Base-by-base conservation (phyloP, 2,888 invertebrate genomes). In the Anagyrus pseudococci region DNA sequence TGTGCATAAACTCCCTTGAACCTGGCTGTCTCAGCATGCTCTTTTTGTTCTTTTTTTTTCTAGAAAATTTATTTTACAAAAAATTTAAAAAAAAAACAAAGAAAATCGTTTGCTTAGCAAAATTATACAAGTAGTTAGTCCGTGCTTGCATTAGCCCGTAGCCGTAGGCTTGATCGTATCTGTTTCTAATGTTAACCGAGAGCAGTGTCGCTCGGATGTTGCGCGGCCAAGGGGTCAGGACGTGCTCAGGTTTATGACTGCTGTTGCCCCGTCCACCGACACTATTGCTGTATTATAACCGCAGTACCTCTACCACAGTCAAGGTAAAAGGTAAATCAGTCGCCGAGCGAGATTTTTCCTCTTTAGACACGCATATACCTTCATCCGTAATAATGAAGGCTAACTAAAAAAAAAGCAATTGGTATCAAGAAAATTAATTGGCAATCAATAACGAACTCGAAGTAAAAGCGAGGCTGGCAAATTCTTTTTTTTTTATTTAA, bases 211-310 rank as follows among this genome's bases (percentile, higher is more conserved):
- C 71, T 75, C 68, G 77, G 77, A 76, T 74, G 59, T 62, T 56
- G 75, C 73, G 62, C 71, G 73, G 73, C 75, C 72, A 75, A 72
- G 70, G 74, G 73, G 72, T 75, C 75, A 70, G 77, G 77, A 75
- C 76, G 72, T 75, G 72, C 71, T 70, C 78, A 75, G 74, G 73
- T 77, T 74, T 76, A 74, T 72, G 75, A 76, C 75, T 75, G 77
- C 77, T 77, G 78, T 75, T 78, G 77, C 72, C 78, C 77, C 72
- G 75, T 78, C 71, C 76, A 77, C 75, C 76, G 77, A 71, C 77
- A 74, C 74, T 76, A 74, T 74, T 77, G 77, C 77, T 75, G 77
- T 77, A 73, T 76, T 73, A 72, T 77, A 73, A 73, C 72, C 72
- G 72, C 74, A 70, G 73, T 72, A 71, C 76, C 76, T 73, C 75